Evolutionary conservation across 2,113 vertebrate species (phyloP), one percentile per base, ranked within the genome.

Genomic region (Siniperca chuatsi): DNA sequence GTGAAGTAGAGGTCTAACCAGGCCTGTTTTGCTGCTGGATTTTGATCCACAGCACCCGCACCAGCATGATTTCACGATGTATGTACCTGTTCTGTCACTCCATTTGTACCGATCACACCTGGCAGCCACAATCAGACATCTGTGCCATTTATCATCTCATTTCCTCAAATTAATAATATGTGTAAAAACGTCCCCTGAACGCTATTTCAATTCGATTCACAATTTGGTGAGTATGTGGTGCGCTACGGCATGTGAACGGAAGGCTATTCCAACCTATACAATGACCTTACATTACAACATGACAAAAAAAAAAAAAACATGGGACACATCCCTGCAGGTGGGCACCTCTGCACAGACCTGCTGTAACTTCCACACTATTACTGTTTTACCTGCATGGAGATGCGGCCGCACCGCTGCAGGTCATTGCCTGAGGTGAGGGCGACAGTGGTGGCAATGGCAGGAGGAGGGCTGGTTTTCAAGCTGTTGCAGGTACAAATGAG

Each of bases 401-500:
- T 99, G 74, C 98, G 98, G 0, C 98, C 98, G 62, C 98, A 99
- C 37, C 98, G 96, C 84, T 99, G 98, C 74, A 99, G 97, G 42
- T 99, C 98, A 15, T 96, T 98, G 65, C 98, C 98, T 0, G 98
- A 97, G 0, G 97, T 96, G 94, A 99, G 97, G 44, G 97, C 98
- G 50, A 99, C 95, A 0, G 97, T 97, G 20, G 98, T 98, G 85
- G 98, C 98, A 73, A 99, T 99, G 75, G 98, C 98, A 3, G 98
- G 98, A 18, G 98, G 98, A 0, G 98, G 98, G 87, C 98, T 99
- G 70, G 98, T 99, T 92, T 99, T 99, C 0, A 99, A 95, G 90
- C 98, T 99, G 92, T 98, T 99, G 91, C 98, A 99, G 83, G 98
- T 99, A 83, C 98, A 99, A 88, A 99, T 97, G 62, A 99, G 98